Base-by-base conservation (phyloP, 1,140 invertebrate species). In the Heliconius himera region DNA sequence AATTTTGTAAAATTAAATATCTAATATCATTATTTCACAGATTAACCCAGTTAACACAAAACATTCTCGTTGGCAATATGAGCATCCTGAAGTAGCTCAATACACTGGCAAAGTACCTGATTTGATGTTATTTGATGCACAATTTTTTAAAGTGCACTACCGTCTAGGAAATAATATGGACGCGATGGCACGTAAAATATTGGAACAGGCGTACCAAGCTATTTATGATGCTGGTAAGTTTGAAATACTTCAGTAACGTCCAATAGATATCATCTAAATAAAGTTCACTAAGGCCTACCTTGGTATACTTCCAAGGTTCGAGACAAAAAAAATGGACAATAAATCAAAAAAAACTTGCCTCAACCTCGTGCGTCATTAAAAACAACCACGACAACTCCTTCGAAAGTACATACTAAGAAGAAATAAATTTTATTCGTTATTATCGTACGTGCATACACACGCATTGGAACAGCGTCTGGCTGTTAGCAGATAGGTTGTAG, bases 151-250 rank as follows among this genome's bases (percentile, higher is more conserved):
- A 70, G 86, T 92, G 3, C 80, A 88, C 26, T 85, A 83, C 51
- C 80, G 80, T 1, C 84, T 91, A 8, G 78, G 73, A 3, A 54
- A 82, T 11, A 76, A 36, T 9, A 88, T 88, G 83, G 91, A 93
- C 20, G 36, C 84, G 0, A 88, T 88, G 86, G 41, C 74, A 1
- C 80, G 87, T 0, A 92, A 91, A 66, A 51, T 91, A 0, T 38
- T 91, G 2, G 90, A 92, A 70, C 85, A 89, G 3, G 71, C 90
- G 0, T 92, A 86, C 78, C 87, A 91, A 73, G 91, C 91, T 56
- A 87, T 92, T 70, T 90, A 82, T 76, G 91, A 92, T 76, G 87
- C 91, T 20, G 91, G 91, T 90, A 73, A 78, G 91, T 79, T 22
- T 87, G 89, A 5, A 66, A 46, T 46, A 46, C 4, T 46, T 46